Percentiles rank a stretch among this genome's conserved stretches.
Conservation (phyloP, 2,113 vertebrate genomes). For the Myanophis thanlyinensis region DNA sequence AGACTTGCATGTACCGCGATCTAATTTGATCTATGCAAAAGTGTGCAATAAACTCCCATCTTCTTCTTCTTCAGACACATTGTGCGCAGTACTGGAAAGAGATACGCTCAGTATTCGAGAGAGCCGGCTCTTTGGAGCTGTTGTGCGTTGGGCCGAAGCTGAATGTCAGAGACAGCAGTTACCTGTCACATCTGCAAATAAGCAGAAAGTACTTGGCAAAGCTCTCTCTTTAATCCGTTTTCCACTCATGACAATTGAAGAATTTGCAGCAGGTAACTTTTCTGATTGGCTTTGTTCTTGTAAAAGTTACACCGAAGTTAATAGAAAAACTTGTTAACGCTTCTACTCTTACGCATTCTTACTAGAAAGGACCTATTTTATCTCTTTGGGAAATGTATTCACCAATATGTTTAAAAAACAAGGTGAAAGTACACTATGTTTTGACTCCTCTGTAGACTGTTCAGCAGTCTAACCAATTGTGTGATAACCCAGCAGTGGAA, state of each 20-base stretch:
- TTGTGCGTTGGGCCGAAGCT: slow-evolving; percentile 93
- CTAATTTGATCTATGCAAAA: not conserved
- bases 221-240: slow-evolving; percentile 91
- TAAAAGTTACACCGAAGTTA: not conserved
- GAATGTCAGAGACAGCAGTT: slow-evolving; percentile 93
- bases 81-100: slow-evolving; percentile 89
- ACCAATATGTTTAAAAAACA: not conserved
- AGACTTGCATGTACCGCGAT: not conserved
- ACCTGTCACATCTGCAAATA: slow-evolving; percentile 84
- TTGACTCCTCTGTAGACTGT: not conserved
- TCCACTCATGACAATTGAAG: slow-evolving; percentile 93
- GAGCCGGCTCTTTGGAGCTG: slow-evolving; percentile 88
- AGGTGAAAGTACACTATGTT: not conserved
- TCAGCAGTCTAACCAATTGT: not conserved
- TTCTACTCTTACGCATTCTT: not conserved
- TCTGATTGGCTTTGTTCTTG: not conserved
- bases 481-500: not conserved
- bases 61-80: slow-evolving; percentile 75
- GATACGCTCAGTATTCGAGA: slow-evolving; percentile 93
- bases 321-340: not conserved
- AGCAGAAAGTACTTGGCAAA: slow-evolving; percentile 91
- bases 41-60: not conserved
- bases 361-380: not conserved
- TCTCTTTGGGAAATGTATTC: not conserved
- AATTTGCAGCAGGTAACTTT: slow-evolving; percentile 87